Percentiles rank a stretch among this genome's conserved stretches.
phyloP scores from a whole-genome alignment of 37 sponge, comb jelly and placozoan species.

The Bolinopsis microptera region DNA sequence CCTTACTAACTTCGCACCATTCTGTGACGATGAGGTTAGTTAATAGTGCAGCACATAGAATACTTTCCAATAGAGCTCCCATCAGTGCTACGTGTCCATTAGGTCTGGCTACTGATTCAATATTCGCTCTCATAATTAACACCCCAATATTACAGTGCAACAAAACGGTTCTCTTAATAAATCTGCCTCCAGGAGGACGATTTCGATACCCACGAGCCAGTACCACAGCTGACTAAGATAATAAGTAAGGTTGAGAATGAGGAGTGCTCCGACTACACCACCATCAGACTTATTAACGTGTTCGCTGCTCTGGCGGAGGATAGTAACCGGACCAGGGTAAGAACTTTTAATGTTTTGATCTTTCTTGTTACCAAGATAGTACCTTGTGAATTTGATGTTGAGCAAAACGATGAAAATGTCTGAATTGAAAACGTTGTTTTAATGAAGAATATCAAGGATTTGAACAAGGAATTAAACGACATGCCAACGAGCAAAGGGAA shows the following conservation, averaged over 20 bases:
- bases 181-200: slow-evolving; percentile 55
- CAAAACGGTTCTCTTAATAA: too few species aligned
- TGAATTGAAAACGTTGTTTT: too few species aligned
- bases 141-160: too few species aligned
- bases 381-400: too few species aligned
- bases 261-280: slow-evolving; percentile 24
- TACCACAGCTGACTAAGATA: slow-evolving; percentile 14
- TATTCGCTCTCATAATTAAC: too few species aligned
- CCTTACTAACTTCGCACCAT: slow-evolving; percentile 14
- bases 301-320: slow-evolving; percentile 47
- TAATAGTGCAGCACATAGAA: neutral
- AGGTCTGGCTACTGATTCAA: too few species aligned
- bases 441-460: neutral
- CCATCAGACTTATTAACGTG: slow-evolving; percentile 43
- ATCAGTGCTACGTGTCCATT: too few species aligned
- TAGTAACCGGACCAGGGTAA: slow-evolving; percentile 42
- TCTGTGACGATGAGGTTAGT: slow-evolving; percentile 37
- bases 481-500: slow-evolving; percentile 11
- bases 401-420: too few species aligned
- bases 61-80: too few species aligned
- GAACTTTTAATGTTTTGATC: too few species aligned
- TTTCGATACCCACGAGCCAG: slow-evolving; percentile 36
- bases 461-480: neutral
- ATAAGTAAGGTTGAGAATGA: slow-evolving; percentile 11
- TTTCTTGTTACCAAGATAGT: too few species aligned